phyloP scores from a whole-genome alignment of 1,140 invertebrate genomes.

The Ceratosolen fusciceps region DNA sequence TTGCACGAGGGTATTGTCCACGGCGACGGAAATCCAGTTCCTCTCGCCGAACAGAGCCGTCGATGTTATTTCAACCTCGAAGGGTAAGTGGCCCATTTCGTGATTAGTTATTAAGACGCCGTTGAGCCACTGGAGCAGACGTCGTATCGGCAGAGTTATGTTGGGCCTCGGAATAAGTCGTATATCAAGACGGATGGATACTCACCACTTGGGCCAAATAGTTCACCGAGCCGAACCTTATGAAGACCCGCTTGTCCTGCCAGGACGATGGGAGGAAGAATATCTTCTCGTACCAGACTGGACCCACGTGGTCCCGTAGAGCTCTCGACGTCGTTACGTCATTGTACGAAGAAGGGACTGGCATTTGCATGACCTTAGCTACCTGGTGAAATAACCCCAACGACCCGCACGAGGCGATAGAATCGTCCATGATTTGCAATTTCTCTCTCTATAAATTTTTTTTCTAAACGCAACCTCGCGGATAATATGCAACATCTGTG shows the following conservation, averaged over 20 bases:
- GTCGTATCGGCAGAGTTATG: neutral
- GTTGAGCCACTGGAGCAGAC: conserved; percentile 87
- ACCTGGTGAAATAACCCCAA: conserved; percentile 62
- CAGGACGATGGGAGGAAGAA: conserved; percentile 87
- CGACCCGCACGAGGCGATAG: too few species aligned
- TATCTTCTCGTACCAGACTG: conserved; percentile 90
- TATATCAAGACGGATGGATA: too few species aligned
- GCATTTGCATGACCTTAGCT: conserved; percentile 83
- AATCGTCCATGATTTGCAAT: too few species aligned
- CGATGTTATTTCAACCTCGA: conserved; percentile 86
- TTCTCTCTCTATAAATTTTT: too few species aligned
- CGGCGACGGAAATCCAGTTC: conserved; percentile 89
- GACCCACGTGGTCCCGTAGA: conserved; percentile 92
- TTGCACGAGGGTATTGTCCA: conserved; percentile 91
- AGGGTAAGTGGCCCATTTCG: conserved; percentile 96
- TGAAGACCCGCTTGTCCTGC: conserved; percentile 80
- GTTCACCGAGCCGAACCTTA: conserved; percentile 91
- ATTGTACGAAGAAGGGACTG: conserved; percentile 96
- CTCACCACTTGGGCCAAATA: conserved; percentile 91
- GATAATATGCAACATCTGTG: too few species aligned
- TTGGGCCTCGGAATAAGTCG: neutral
- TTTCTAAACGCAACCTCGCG: too few species aligned
- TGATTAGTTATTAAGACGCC: conserved; percentile 84
- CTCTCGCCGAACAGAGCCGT: conserved; percentile 79
- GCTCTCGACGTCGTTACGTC: conserved; percentile 88